phyloP scores from a whole-genome alignment of 2,888 invertebrate genomes.

The Lasioglossum malachurum region DNA sequence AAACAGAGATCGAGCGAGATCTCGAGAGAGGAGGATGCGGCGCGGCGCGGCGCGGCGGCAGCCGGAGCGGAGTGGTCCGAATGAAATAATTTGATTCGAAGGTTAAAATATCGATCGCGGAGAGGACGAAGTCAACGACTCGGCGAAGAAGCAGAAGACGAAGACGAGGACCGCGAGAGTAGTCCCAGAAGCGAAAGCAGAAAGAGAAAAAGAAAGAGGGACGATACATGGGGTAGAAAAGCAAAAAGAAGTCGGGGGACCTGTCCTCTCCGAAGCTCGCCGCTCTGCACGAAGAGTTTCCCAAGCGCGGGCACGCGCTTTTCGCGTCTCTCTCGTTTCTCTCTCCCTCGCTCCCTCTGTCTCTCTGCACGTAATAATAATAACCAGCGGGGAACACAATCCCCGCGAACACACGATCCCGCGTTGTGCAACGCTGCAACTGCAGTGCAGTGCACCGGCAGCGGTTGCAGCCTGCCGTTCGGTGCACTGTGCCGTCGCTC shows the following conservation, averaged over 20 bases:
- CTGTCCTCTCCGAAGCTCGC: conserved; percentile 22
- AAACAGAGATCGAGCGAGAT: neutral
- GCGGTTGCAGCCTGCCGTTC: neutral
- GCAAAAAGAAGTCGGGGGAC: conserved; percentile 12
- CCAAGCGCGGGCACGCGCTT: conserved; percentile 42
- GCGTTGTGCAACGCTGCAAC: conserved; percentile 69
- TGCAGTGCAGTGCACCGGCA: conserved; percentile 59
- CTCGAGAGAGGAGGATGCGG: neutral
- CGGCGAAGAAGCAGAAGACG: neutral
- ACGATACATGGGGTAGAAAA: neutral
- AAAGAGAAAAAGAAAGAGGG: neutral
- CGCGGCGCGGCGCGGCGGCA: neutral
- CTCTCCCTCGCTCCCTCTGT: neutral
- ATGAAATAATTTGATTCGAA: conserved; percentile 34
- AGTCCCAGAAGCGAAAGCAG: neutral
- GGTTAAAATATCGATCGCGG: conserved; percentile 28
- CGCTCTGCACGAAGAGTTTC: conserved; percentile 53
- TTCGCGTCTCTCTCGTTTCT: conserved; percentile 41
- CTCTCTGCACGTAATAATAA: conserved; percentile 50
- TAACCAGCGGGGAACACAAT: conserved; percentile 65
- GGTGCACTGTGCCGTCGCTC: neutral
- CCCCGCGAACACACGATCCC: conserved; percentile 66
- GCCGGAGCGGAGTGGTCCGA: neutral
- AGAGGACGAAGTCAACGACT: conserved; percentile 6
- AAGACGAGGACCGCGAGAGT: neutral